phyloP scores from a whole-genome alignment of 2,888 invertebrate species.

The Isoperla grammatica region DNA sequence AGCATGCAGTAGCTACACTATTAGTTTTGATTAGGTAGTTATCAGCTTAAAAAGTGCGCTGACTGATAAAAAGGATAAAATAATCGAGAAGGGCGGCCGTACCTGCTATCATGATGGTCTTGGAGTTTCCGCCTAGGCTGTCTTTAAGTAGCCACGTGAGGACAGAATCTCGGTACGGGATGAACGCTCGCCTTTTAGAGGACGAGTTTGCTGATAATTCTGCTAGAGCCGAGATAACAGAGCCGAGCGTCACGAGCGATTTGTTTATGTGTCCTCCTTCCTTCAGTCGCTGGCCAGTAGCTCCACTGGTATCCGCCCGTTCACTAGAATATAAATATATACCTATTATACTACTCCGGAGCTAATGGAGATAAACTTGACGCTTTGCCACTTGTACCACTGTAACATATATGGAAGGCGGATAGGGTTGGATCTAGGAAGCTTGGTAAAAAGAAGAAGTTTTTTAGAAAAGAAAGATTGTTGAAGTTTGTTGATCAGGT shows the following conservation, averaged over 20 bases:
- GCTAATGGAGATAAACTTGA: too few relatives aligned
- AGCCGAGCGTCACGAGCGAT: conserved; percentile 80
- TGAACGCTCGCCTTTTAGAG: conserved; percentile 48
- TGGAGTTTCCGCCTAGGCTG: conserved; percentile 83
- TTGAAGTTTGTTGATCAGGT: too few relatives aligned
- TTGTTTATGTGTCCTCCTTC: conserved; percentile 90
- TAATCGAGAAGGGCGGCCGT: not conserved
- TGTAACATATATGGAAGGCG: too few relatives aligned
- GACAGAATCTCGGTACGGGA: conserved; percentile 83
- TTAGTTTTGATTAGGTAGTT: too few relatives aligned
- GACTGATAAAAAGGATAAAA: too few relatives aligned
- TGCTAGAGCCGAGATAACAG: conserved; percentile 80
- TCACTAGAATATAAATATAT: conserved; percentile 62
- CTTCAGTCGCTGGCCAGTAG: conserved; percentile 83
- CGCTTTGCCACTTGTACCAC: too few relatives aligned
- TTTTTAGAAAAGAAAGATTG: too few relatives aligned
- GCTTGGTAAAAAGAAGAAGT: too few relatives aligned
- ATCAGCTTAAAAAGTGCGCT: too few relatives aligned
- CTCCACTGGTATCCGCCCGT: conserved; percentile 82
- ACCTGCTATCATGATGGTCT: conserved; percentile 86
- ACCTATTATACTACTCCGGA: too few relatives aligned
- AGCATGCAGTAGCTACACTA: too few relatives aligned
- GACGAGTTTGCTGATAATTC: conserved; percentile 49
- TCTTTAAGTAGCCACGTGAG: conserved; percentile 85
- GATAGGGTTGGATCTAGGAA: too few relatives aligned